A percentile compares a stretch with the other conserved stretches of the same genome.
These are phyloP conservation scores for Rallus crepitans DNA, from an alignment of 2,797 vertebrate genomes.

Conservation along the genomic window DNA sequence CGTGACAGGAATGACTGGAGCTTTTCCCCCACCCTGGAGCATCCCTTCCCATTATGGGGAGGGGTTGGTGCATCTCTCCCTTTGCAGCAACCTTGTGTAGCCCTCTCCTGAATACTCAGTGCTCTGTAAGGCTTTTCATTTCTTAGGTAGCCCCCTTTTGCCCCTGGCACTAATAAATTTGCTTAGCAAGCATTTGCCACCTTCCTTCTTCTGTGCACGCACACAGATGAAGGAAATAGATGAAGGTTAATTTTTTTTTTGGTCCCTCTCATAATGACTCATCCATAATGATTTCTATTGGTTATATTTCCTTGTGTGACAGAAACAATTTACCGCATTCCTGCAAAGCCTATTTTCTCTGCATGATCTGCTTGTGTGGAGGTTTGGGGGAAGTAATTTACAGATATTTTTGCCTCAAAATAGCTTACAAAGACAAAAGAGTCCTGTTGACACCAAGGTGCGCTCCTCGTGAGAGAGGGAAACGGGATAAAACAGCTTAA, in stretches of 20 bases:
- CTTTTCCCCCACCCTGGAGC: neutral
- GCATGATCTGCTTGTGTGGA: slow-evolving; percentile 80
- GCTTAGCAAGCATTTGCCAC: neutral
- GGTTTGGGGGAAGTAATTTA: slow-evolving; percentile 83
- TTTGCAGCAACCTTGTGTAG: neutral
- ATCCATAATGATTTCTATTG: slow-evolving; percentile 80
- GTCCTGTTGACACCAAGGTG: slow-evolving; percentile 78
- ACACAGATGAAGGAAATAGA: slow-evolving; percentile 61
- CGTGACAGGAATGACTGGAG: accelerated
- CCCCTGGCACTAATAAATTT: neutral
- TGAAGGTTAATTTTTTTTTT: slow-evolving; percentile 78
- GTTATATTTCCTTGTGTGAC: slow-evolving; percentile 84
- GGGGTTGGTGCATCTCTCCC: neutral
- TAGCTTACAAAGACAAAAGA: slow-evolving; percentile 83
- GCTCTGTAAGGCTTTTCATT: neutral
- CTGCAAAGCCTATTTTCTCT: slow-evolving; percentile 84
- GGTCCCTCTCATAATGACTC: slow-evolving; percentile 80
- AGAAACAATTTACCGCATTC: slow-evolving; percentile 84
- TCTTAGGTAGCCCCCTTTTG: neutral
- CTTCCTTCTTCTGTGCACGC: neutral
- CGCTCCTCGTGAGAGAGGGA: slow-evolving; percentile 59
- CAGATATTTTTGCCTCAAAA: slow-evolving; percentile 82
- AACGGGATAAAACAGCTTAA: slow-evolving; percentile 72
- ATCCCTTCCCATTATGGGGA: accelerated
- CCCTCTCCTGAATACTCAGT: neutral